These are phyloP conservation scores for Pelmatolapia mariae DNA, from an alignment of 2,113 vertebrate genomes.

Conservation along the genomic window DNA sequence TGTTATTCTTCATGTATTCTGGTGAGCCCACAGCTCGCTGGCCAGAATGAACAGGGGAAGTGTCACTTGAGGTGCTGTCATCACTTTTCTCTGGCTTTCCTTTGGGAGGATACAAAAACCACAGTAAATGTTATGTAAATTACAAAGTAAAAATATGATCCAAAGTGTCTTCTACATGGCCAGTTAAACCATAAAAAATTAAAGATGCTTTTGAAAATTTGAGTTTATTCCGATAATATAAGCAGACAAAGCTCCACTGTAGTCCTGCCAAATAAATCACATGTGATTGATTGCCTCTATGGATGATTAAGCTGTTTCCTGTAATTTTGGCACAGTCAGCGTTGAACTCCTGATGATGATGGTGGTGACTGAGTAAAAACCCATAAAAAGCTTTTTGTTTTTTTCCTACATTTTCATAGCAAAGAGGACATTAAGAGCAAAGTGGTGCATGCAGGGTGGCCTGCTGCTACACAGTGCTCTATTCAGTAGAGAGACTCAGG, in stretches of 20 bases:
- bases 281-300: background rate
- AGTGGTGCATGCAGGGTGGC: background rate
- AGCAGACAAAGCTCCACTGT: background rate
- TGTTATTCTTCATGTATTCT: constrained; percentile 87
- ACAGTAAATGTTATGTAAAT: background rate
- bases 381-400: background rate
- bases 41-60: constrained; percentile 77
- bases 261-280: background rate
- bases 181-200: background rate
- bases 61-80: constrained; percentile 72
- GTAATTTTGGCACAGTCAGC: background rate
- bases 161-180: background rate
- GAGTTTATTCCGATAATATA: background rate
- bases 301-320: background rate
- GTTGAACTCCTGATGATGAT: background rate
- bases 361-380: background rate
- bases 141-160: background rate
- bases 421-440: background rate
- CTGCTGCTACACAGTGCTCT: background rate
- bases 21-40: constrained; percentile 80
- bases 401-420: background rate
- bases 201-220: background rate
- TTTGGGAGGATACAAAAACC: constrained; percentile 45
- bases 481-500: background rate
- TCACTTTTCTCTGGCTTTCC: constrained; percentile 77